Base-by-base conservation (phyloP, 2,797 vertebrate species). In the Phrynocephalus guinanensis region DNA sequence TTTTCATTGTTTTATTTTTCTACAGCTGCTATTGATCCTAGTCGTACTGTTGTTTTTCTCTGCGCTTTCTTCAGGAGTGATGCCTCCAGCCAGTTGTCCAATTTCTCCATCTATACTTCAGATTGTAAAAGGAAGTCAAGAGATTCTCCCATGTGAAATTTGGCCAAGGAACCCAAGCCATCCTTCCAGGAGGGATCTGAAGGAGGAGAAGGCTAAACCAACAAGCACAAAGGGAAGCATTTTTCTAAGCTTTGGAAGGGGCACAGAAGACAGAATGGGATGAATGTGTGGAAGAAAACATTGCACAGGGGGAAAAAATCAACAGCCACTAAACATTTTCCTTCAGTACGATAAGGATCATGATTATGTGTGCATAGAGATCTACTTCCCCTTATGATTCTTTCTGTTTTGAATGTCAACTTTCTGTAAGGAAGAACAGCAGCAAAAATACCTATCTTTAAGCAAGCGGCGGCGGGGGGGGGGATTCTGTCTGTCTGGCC, bases 391-490 rank as follows among this genome's bases (percentile, higher is more conserved):
- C 68, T 3, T 87, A 79, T 90, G 84, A 93, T 89, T 90, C 87
- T 91, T 68, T 79, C 87, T 38, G 66, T 63, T 88, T 90, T 48
- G 16, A 93, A 90, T 92, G 86, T 80, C 87, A 93, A 60, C 85
- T 92, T 94, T 83, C 79, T 91, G 73, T 87, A 79, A 91, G 90
- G 91, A 83, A 52, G 92, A 93, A 90, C 88, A 95, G 91, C n/a
- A 63, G 60, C 52, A 92, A 95, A 92, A 91, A 95, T 86, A 84
- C 20, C 91, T 95, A 94, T 92, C 93, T 92, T 94, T 94, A 94
- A 94, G 89, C 92, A 96, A 96, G 97, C 94, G 96, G 95, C 93
- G 93, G 95, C 93, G 79, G 84, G 97, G 94, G 96, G 93, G 95
- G 93, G 80, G 83, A 97, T 96, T 92, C 80, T 93, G 94, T 92